These are phyloP conservation scores for Maniola jurtina DNA, from an alignment of 1,140 invertebrate genomes.

Conservation along the genomic window DNA sequence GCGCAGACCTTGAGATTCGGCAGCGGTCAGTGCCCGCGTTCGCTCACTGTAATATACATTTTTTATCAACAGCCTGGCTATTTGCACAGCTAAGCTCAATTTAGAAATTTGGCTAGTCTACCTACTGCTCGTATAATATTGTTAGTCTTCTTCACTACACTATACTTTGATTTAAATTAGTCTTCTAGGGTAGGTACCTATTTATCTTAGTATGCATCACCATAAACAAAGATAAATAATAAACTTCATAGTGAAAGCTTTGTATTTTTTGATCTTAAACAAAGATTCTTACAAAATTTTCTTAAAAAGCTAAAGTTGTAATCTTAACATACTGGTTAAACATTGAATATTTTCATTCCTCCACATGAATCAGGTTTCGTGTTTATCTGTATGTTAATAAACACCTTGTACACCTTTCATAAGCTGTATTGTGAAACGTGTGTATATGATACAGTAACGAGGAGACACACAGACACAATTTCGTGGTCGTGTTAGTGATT, in stretches of 20 bases:
- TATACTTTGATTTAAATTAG: not conserved
- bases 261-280: no score
- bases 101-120: conserved; percentile 25
- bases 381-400: conserved; percentile 16
- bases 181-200: not conserved
- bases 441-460: conserved; percentile 9
- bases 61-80: conserved; percentile 48
- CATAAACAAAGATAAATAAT: no score
- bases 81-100: conserved; percentile 28
- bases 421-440: not conserved
- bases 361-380: not conserved
- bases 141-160: not conserved
- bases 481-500: conserved; percentile 39
- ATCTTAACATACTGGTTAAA: not conserved
- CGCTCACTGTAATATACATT: conserved; percentile 46
- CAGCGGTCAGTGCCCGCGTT: conserved; percentile 68
- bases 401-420: conserved; percentile 17
- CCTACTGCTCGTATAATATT: conserved; percentile 7
- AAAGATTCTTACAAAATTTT: no score
- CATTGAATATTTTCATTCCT: not conserved
- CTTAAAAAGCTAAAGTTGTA: no score
- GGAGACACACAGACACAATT: conserved; percentile 16
- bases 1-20: conserved; percentile 74
- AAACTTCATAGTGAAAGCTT: no score
- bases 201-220: not conserved